These are phyloP conservation scores for Ambastaia sidthimunki DNA, from an alignment of 2,797 vertebrate genomes.

Conservation along the genomic window DNA sequence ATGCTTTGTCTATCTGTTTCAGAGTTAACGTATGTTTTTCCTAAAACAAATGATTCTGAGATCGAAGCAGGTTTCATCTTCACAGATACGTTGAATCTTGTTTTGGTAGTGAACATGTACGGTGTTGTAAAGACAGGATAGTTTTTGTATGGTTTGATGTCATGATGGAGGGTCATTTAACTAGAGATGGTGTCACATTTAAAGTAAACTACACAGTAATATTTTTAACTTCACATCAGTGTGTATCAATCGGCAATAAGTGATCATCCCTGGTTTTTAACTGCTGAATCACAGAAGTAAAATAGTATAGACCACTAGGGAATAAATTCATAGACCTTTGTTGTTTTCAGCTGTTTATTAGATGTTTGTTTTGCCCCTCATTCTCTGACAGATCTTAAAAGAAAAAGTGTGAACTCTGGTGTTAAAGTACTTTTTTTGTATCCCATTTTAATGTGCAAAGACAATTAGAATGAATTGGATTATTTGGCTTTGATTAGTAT, in stretches of 20 bases:
- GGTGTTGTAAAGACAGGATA: neutral
- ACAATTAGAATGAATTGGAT: neutral
- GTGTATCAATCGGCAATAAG: neutral
- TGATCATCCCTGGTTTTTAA: neutral
- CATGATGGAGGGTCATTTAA: no score
- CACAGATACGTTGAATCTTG: neutral
- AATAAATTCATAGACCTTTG: neutral
- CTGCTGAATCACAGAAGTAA: neutral
- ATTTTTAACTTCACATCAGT: neutral
- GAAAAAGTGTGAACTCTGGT: neutral
- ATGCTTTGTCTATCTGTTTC: conserved; percentile 38
- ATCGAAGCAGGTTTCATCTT: neutral
- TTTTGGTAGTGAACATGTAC: neutral
- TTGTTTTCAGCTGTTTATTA: no score
- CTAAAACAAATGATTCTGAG: neutral
- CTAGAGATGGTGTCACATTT: no score
- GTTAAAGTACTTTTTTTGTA: neutral
- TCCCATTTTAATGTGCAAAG: neutral
- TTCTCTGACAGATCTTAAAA: neutral
- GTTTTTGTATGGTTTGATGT: neutral
- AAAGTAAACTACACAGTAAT: neutral
- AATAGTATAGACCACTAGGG: neutral
- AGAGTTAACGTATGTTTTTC: neutral
- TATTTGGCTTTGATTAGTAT: neutral
- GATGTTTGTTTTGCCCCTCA: neutral